Conservation (phyloP, 2,113 vertebrate genomes). For the Lethenteron camtschaticum region DNA sequence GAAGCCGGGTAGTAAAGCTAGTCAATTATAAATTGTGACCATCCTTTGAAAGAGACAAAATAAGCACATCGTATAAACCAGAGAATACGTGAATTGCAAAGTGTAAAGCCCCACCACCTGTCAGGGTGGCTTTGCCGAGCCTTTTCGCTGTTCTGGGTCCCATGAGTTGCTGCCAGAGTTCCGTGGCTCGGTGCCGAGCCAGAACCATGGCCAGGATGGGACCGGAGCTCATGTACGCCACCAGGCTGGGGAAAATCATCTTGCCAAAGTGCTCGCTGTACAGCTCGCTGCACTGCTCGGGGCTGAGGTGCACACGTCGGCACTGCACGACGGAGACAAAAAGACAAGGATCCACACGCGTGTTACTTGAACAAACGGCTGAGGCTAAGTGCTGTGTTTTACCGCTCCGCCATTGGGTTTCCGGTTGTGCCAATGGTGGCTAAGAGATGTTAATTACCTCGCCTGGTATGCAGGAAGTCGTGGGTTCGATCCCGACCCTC, state of each 20-base stretch:
- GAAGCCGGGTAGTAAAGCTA: too few relatives aligned
- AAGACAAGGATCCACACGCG: too few relatives aligned
- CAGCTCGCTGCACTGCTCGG: constrained; percentile 80
- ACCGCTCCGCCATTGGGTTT: too few relatives aligned
- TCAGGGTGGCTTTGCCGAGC: constrained; percentile 50
- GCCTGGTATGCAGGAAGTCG: not conserved
- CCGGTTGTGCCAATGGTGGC: too few relatives aligned
- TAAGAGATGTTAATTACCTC: not conserved
- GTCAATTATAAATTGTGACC: too few relatives aligned
- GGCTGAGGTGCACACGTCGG: constrained; percentile 51
- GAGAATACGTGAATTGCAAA: too few relatives aligned
- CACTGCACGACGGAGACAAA: constrained; percentile 28
- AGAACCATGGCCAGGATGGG: constrained; percentile 45
- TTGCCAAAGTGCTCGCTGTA: constrained; percentile 69
- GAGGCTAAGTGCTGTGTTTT: too few relatives aligned
- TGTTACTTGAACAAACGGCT: too few relatives aligned
- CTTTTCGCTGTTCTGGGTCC: constrained; percentile 39
- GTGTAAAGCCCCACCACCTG: constrained; percentile 19
- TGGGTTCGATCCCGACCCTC: too few relatives aligned
- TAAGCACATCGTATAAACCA: too few relatives aligned
- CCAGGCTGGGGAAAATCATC: constrained; percentile 57
- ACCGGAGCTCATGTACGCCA: constrained; percentile 82
- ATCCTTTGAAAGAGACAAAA: too few relatives aligned
- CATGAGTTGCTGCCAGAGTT: constrained; percentile 55
- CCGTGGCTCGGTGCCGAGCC: constrained; percentile 39